phyloP scores from a whole-genome alignment of 37 sponge, comb jelly and placozoan species.

The Spongia lamella region DNA sequence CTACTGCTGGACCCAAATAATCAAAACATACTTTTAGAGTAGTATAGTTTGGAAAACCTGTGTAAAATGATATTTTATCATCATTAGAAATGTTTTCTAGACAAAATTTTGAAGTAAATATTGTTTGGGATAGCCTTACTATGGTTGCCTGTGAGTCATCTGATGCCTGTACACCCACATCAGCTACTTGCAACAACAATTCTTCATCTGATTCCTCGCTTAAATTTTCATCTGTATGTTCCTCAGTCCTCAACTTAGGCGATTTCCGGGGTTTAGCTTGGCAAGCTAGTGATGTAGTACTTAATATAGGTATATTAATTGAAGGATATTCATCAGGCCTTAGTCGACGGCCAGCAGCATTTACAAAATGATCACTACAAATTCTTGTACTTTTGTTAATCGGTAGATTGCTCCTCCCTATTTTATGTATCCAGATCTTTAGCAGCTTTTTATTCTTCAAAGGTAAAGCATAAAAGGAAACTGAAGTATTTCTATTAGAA shows the following conservation, averaged over 20 bases:
- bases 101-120: too few relatives aligned
- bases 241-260: not conserved
- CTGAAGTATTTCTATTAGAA: slow-evolving; percentile 1
- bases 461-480: slow-evolving; percentile 28
- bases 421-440: slow-evolving; percentile 33
- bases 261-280: slow-evolving; percentile 1
- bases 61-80: slow-evolving; percentile 49
- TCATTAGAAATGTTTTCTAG: slow-evolving; percentile 14
- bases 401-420: slow-evolving; percentile 22
- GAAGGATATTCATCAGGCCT: slow-evolving; percentile 7
- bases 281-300: slow-evolving; percentile 15
- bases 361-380: slow-evolving; percentile 28
- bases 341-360: slow-evolving; percentile 4
- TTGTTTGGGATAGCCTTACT: too few relatives aligned
- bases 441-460: slow-evolving; percentile 42
- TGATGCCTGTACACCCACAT: too few relatives aligned
- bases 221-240: too few relatives aligned
- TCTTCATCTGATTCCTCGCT: too few relatives aligned
- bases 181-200: too few relatives aligned
- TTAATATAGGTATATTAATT: slow-evolving; percentile 23
- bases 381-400: slow-evolving; percentile 5
- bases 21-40: slow-evolving; percentile 18
- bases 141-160: too few relatives aligned
- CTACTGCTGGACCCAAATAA: slow-evolving; percentile 29
- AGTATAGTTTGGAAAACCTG: slow-evolving; percentile 33